A percentile compares a stretch with the other conserved stretches of the same genome.
Evolutionary conservation across 2,113 vertebrate species (phyloP).

Genomic region (Melanocharis versteri): DNA sequence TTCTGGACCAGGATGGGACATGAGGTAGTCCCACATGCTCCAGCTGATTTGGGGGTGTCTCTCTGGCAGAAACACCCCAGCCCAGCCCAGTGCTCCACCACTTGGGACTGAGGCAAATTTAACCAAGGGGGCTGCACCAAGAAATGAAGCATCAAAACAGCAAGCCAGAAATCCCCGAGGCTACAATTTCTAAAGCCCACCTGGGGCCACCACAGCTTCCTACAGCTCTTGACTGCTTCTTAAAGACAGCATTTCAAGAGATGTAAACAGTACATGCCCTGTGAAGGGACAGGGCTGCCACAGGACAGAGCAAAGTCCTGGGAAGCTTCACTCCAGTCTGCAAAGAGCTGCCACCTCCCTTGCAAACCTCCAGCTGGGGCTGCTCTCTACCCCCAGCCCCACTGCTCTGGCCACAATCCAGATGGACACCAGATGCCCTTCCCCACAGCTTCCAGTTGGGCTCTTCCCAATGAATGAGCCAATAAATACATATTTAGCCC

Average conservation of each 20-base stretch:
- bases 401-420: not conserved
- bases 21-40: not conserved
- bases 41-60: not conserved
- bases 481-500: not conserved
- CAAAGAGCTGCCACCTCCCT: not conserved
- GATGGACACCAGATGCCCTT: not conserved
- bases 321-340: not conserved
- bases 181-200: not conserved
- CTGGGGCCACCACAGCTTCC: accelerated
- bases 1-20: not conserved
- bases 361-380: not conserved
- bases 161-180: not conserved
- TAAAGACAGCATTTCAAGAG: not conserved
- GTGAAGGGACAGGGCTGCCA: not conserved
- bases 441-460: not conserved
- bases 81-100: not conserved
- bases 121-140: not conserved
- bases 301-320: not conserved
- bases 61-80: not conserved
- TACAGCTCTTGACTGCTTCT: not conserved
- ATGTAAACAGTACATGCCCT: not conserved
- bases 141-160: accelerated
- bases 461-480: not conserved
- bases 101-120: not conserved
- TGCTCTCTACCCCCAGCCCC: not conserved